phyloP scores from a whole-genome alignment of 2,113 vertebrate species.

The Bubo bubo region DNA sequence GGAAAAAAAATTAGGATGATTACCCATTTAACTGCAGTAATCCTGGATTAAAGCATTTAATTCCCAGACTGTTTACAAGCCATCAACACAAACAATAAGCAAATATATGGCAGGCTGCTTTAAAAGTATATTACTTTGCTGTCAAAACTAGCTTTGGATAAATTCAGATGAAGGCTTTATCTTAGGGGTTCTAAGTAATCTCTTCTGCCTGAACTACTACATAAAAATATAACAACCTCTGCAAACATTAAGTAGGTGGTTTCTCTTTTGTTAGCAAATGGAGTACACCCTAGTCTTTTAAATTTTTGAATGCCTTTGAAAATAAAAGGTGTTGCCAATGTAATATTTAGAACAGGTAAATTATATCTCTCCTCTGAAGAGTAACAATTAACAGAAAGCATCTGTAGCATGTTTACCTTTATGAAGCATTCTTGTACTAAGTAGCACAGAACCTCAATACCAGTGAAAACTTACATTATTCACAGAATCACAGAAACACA shows the following conservation, averaged over 20 bases:
- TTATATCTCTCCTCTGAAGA: neutral
- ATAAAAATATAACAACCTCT: neutral
- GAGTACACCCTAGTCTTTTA: neutral
- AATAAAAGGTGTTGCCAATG: neutral
- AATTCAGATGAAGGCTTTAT: neutral
- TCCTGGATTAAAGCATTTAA: slow-evolving; percentile 16
- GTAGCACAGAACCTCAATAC: neutral
- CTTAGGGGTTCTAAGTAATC: neutral
- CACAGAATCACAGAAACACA: too few species aligned
- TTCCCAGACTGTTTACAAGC: slow-evolving; percentile 21
- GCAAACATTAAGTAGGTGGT: neutral
- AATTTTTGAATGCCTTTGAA: slow-evolving; percentile 8
- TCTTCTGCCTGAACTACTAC: neutral
- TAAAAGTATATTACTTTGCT: neutral
- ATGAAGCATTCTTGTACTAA: neutral
- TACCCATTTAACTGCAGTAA: neutral
- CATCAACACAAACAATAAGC: neutral
- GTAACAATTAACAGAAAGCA: neutral
- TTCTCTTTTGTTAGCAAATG: neutral
- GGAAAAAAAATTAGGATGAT: neutral
- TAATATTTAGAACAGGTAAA: neutral
- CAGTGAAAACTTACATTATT: neutral
- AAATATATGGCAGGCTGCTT: neutral
- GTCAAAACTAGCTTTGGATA: slow-evolving; percentile 15
- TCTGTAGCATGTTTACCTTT: neutral